These are phyloP conservation scores for Campoplex nolae DNA, from an alignment of 2,888 invertebrate species.

Conservation along the genomic window DNA sequence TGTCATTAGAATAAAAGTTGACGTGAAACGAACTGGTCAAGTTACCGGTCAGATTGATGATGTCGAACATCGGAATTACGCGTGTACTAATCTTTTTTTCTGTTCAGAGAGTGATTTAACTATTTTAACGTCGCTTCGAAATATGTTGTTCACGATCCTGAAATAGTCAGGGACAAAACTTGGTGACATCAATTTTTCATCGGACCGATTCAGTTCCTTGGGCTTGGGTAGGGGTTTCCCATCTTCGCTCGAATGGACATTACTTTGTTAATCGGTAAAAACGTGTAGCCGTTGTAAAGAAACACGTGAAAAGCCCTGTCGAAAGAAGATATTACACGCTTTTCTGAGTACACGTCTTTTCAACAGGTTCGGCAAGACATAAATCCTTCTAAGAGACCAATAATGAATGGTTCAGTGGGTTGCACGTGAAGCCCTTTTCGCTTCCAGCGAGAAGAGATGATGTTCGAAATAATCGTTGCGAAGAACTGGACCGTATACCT, in stretches of 20 bases:
- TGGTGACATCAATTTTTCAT: constrained; percentile 40
- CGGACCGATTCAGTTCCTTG: not conserved
- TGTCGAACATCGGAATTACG: constrained; percentile 17
- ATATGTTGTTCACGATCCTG: not conserved
- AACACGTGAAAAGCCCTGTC: not conserved
- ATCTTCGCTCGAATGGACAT: not conserved
- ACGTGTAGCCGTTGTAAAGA: not conserved
- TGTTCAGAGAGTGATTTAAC: constrained; percentile 1
- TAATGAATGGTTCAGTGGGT: constrained; percentile 48
- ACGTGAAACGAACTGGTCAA: constrained; percentile 5
- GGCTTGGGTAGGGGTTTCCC: not conserved
- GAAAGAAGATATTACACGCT: constrained; percentile 37
- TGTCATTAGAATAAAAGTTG: constrained; percentile 15
- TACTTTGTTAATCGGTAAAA: constrained; percentile 18
- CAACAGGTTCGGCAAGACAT: constrained; percentile 27
- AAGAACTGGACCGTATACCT: constrained; percentile 33
- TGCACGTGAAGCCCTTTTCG: not conserved
- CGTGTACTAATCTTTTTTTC: not conserved
- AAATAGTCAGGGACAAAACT: not conserved
- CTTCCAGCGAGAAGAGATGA: not conserved
- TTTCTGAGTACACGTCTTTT: constrained; percentile 33
- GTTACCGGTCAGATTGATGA: constrained; percentile 8
- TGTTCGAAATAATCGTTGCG: constrained; percentile 45
- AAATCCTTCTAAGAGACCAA: constrained; percentile 53
- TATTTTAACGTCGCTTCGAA: not conserved